Evolutionary conservation across 2,888 invertebrate genomes (phyloP).

Genomic region (Drosophila setosimentum): DNA sequence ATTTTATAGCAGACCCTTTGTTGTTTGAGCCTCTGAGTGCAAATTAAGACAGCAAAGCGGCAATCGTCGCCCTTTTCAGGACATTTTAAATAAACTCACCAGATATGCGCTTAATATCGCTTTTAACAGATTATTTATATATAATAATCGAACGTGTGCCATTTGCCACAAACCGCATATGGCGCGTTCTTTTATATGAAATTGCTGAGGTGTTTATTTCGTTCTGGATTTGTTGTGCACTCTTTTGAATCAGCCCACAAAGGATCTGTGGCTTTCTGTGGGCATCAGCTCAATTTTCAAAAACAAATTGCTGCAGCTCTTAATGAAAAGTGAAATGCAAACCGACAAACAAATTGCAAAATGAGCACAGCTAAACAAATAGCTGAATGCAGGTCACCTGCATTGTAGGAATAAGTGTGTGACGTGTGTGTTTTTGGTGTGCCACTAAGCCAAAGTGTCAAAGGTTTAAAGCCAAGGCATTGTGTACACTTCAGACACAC

Average conservation of each 20-base stretch:
- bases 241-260: slow-evolving; percentile 29
- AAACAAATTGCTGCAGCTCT: slow-evolving; percentile 39
- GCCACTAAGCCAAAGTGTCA: slow-evolving; percentile 49
- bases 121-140: neutral
- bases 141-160: neutral
- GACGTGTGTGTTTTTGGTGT: slow-evolving; percentile 29
- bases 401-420: neutral
- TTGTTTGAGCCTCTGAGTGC: slow-evolving; percentile 9
- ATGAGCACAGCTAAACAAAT: slow-evolving; percentile 65
- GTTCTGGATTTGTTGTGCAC: slow-evolving; percentile 40
- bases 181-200: slow-evolving; percentile 42
- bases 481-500: slow-evolving; percentile 31
- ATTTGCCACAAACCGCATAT: neutral
- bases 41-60: slow-evolving; percentile 40
- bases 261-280: slow-evolving; percentile 41
- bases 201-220: slow-evolving; percentile 68
- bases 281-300: slow-evolving; percentile 61
- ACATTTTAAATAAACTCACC: neutral
- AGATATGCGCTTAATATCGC: neutral
- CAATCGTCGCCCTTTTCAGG: slow-evolving; percentile 30
- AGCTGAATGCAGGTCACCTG: slow-evolving; percentile 38
- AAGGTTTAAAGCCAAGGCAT: slow-evolving; percentile 53
- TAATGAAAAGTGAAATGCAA: slow-evolving; percentile 63
- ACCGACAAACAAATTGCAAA: slow-evolving; percentile 61
- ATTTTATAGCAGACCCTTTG: neutral